Evolutionary conservation across 2,888 invertebrate genomes (phyloP).

Genomic region (Oxycera nigricornis): DNA sequence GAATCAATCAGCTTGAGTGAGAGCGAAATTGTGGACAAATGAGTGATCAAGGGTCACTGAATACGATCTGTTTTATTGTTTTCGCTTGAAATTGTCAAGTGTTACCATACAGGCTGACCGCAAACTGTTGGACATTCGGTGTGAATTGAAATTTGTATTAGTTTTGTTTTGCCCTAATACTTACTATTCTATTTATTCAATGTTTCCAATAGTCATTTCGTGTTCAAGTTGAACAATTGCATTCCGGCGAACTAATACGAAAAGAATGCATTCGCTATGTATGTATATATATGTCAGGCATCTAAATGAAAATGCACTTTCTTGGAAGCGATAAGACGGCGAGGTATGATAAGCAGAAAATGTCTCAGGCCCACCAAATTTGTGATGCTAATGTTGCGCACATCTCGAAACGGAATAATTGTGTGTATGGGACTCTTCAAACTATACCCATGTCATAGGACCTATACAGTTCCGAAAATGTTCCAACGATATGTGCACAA

Average conservation of each 20-base stretch:
- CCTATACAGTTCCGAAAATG: neutral
- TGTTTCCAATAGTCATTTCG: too few relatives aligned
- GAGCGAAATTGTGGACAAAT: conserved; percentile 20
- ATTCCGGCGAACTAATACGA: too few relatives aligned
- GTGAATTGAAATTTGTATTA: too few relatives aligned
- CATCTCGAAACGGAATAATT: neutral
- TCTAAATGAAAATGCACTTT: neutral
- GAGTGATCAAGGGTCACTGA: conserved; percentile 30
- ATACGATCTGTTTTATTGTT: conserved; percentile 1
- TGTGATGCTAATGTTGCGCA: neutral
- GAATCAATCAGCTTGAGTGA: conserved; percentile 19
- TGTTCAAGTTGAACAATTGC: too few relatives aligned
- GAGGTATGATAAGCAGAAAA: neutral
- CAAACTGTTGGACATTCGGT: too few relatives aligned
- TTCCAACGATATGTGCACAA: conserved; percentile 20
- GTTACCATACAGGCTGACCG: too few relatives aligned
- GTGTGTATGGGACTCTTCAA: conserved; percentile 13
- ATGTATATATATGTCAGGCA: too few relatives aligned
- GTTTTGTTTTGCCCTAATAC: too few relatives aligned
- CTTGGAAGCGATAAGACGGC: neutral
- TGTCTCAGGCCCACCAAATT: neutral
- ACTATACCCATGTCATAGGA: neutral
- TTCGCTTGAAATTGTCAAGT: conserved; percentile 3
- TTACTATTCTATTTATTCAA: too few relatives aligned
- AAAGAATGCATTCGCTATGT: too few relatives aligned